Evolutionary conservation across 2,113 vertebrate species (phyloP), one percentile per base, ranked within the genome.

Genomic region (Deroptyus accipitrinus): DNA sequence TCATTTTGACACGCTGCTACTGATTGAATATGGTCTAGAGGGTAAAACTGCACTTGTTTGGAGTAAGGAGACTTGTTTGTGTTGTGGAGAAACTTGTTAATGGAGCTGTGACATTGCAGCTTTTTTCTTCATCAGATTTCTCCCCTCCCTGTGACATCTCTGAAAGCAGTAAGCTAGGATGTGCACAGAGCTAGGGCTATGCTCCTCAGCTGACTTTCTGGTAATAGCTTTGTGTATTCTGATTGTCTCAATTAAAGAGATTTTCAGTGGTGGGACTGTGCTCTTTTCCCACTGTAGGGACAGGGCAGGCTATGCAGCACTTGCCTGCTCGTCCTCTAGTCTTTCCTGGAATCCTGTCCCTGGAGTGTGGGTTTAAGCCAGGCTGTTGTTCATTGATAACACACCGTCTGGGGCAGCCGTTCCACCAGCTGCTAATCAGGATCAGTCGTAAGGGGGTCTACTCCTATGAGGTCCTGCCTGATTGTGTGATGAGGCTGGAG

Each of bases 61-160:
- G 24, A 70, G 27, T 37, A 73, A 57, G 61, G 55, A 83, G 39
- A 78, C 1, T 42, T 79, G 24, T 84, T 93, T 90, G 13, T 82
- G 44, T 76, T 76, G 55, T 3, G 1, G 52, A 49, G 27, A 90
- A 57, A 62, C 73, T 74, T 93, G 31, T 46, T 94, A 75, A 61
- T 14, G 64, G 37, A 67, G 27, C 54, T 81, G 25, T 0, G 0
- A 42, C 28, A 18, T 0, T 0, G 28, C 35, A 82, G 33, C 48
- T 92, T 94, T 91, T 13, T 64, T 88, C 66, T 76, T 79, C 54
- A 66, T 7, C 30, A n/a, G 48, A 41, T 84, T 94, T 88, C 52
- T 88, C 44, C 70, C 33, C 30, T 78, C 81, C 44, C 70, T 18
- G 6, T 84, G 86, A 82, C 33, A 17, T 13, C 20, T 83, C 51